Conservation (phyloP, 35 echinoderm and acorn worm species). For the Apostichopus parvimensis region DNA sequence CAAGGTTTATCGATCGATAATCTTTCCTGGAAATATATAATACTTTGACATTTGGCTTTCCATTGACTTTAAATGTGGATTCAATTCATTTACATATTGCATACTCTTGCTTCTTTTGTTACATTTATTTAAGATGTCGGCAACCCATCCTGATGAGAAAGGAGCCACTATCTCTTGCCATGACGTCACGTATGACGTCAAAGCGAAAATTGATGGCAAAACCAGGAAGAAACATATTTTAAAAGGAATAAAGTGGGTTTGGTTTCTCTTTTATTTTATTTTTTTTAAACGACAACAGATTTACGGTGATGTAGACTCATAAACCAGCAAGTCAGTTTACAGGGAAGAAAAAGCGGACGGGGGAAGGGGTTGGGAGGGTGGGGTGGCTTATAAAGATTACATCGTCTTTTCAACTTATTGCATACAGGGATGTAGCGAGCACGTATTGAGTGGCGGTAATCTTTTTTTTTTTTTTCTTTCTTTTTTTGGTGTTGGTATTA, state of each 20-base stretch:
- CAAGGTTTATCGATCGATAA: too few species aligned
- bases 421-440: too few species aligned
- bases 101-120: too few species aligned
- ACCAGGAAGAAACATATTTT: background rate
- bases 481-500: too few species aligned
- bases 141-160: background rate
- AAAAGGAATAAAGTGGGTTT: background rate
- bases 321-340: too few species aligned
- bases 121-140: background rate
- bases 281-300: too few species aligned
- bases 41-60: too few species aligned
- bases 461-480: too few species aligned
- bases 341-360: too few species aligned
- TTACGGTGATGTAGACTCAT: too few species aligned
- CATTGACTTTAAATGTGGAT: background rate
- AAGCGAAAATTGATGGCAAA: constrained; percentile 26
- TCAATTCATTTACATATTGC: background rate
- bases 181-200: constrained; percentile 4
- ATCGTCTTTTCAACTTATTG: background rate
- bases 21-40: too few species aligned
- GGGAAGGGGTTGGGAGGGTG: background rate
- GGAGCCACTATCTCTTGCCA: background rate
- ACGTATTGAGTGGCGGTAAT: too few species aligned
- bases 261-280: background rate
- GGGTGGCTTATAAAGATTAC: background rate